Base-by-base conservation (phyloP, 2,113 vertebrate genomes). In the Otolemur garnettii region DNA sequence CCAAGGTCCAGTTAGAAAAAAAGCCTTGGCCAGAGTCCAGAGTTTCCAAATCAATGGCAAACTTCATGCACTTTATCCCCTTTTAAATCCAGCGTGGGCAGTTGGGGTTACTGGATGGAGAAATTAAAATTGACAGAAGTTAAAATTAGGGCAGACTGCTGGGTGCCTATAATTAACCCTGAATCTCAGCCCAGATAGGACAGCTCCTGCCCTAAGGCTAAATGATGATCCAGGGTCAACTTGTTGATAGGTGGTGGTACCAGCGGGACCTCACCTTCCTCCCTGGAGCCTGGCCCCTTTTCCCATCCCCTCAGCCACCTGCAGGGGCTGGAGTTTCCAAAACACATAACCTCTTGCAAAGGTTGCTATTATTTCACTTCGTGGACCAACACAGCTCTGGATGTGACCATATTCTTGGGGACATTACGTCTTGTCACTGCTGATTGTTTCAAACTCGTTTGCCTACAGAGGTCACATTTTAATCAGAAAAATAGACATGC, bases 401-500 rank as follows among this genome's bases (percentile, higher is more conserved):
- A 42, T 72, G 86, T 93, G 68, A 78, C 55, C 8, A 0, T 72
- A 13, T 86, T 81, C 78, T 85, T 15, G 55, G 83, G 50, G 77
- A 80, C 5, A 2, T 81, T 26, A 3, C 60, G 75, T 81, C 80
- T 83, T 75, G 33, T 80, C 82, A 59, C 35, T 60, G 55, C 64
- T 78, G 83, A 81, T 77, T 2, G 24, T 74, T 90, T 93, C 38
- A 45, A 26, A 64, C 42, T 68, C 17, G 28, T 71, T 62, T 69
- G 62, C 68, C 81, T 0, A 0, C 33, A 72, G 94, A 91, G 84
- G 80, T 87, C 91, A 86, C 69, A 90, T 80, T 96, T 96, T 88
- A 66, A 91, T 84, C 7, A 17, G 96, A 93, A 94, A 87, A 81
- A 35, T 7, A 93, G 64, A 96, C 82, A 78, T 64, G 77, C 72